These are phyloP conservation scores for Catalaphyllia jardinei DNA, from an alignment of 64 coral and sea anemone genomes.

Conservation along the genomic window DNA sequence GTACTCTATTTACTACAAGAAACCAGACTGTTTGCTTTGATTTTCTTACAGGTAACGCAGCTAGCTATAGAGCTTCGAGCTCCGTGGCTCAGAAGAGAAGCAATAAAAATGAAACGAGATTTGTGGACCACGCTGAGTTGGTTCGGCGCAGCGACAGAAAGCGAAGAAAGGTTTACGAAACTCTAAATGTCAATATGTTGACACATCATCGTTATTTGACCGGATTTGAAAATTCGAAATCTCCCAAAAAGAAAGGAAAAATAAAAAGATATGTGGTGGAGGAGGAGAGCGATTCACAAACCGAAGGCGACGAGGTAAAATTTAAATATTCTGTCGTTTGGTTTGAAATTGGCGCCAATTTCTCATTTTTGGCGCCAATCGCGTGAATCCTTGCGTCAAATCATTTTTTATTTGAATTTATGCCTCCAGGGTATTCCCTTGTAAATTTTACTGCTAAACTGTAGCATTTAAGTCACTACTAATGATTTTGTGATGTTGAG, in stretches of 20 bases:
- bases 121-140: background rate
- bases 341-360: slow-evolving; percentile 98
- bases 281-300: slow-evolving; percentile 46
- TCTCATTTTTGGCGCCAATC: slow-evolving; percentile 80
- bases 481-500: background rate
- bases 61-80: background rate
- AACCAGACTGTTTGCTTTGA: background rate
- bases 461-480: background rate
- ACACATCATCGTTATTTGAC: slow-evolving; percentile 72
- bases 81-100: background rate
- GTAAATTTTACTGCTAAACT: background rate
- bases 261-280: slow-evolving; percentile 8
- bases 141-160: slow-evolving; percentile 87
- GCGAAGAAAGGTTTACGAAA: slow-evolving; percentile 80
- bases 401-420: background rate
- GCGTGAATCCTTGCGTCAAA: background rate
- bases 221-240: slow-evolving; percentile 50
- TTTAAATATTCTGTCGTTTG: slow-evolving; percentile 17
- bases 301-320: slow-evolving; percentile 56
- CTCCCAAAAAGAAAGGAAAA: slow-evolving; percentile 14
- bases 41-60: slow-evolving; percentile 8
- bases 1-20: background rate
- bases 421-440: background rate
- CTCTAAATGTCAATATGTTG: slow-evolving; percentile 73
- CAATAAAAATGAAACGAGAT: slow-evolving; percentile 1